Percentiles rank a stretch among this genome's conserved stretches.
These are phyloP conservation scores for Odobenus rosmarus DNA, from an alignment of 2,113 vertebrate genomes.

Conservation along the genomic window DNA sequence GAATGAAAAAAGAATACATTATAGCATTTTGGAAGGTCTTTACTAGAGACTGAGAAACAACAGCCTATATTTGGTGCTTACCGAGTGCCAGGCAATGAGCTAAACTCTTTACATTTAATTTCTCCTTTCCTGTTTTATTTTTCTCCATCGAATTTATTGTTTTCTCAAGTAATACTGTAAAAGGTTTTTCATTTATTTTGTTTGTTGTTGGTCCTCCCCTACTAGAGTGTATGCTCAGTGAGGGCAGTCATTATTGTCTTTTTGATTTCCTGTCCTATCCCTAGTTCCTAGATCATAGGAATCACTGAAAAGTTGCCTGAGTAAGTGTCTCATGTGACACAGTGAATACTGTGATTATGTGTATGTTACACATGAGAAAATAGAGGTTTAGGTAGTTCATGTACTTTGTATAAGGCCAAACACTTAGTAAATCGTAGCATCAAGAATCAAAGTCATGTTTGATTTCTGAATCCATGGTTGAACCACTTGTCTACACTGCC, in stretches of 20 bases:
- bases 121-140: not conserved
- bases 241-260: not conserved
- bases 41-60: not conserved
- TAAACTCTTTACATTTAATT: not conserved
- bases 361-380: not conserved
- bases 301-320: not conserved
- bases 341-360: not conserved
- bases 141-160: not conserved
- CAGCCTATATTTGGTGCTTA: not conserved
- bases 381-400: not conserved
- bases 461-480: not conserved
- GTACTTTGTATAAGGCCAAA: not conserved
- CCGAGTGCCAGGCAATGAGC: not conserved
- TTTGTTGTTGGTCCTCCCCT: not conserved
- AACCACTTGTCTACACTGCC: not conserved
- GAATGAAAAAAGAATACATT: not conserved
- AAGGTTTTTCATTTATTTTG: constrained; percentile 16
- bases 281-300: not conserved
- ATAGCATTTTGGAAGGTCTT: not conserved
- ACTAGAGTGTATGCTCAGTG: not conserved
- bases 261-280: not conserved
- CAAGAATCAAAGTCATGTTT: not conserved
- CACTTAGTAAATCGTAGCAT: not conserved
- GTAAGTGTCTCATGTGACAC: not conserved
- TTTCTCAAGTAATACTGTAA: not conserved